Base-by-base conservation (phyloP, 2,113 vertebrate genomes). In the Noturus placidus region DNA sequence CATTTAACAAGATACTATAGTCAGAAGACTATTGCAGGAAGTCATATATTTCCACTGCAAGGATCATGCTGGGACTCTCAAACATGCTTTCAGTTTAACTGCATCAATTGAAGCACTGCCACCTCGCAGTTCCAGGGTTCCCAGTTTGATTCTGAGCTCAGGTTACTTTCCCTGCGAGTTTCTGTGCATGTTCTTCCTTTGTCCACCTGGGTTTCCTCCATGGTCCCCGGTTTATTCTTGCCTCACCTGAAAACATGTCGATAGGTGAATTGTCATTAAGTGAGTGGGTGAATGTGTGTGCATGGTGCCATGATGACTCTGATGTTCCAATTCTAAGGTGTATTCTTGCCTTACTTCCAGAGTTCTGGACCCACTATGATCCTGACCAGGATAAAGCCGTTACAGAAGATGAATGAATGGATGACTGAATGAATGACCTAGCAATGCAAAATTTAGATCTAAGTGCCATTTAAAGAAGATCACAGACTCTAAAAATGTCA, bases 361-460 rank as follows among this genome's bases (percentile, higher is more conserved):
- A 14, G 20, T 50, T 38, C 35, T 72, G 35, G 33, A 72, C 7
- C 3, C 42, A 13, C 22, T 46, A 27, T 76, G 42, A 76, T 46
- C 38, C 22, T 46, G 42, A 76, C 20, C 11, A 50, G 9, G 2
- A 46, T 42, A 42, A 74, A 74, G 70, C 20, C 25, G 35, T 74
- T 74, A 74, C 20, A 74, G 35, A 46, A 74, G 33, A 69, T 35
- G 35, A 72, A 33, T 69, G 30, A 20, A 72, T 35, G 72, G 14
- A 77, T n/a, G n/a, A n/a, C n/a, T 50, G 42, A 84, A 84, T 27
- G 10, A 84, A 84, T 84, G 30, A 27, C 30, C 10, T 35, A 57
- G 15, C 10, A 56, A 17, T 30, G 15, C 59, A 65, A 33, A 79
- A 38, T 54, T 63, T 80, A 52, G 4, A 70, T 86, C 10, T 69